Conservation (phyloP, 2,888 invertebrate species). For the Spialia ferax region DNA sequence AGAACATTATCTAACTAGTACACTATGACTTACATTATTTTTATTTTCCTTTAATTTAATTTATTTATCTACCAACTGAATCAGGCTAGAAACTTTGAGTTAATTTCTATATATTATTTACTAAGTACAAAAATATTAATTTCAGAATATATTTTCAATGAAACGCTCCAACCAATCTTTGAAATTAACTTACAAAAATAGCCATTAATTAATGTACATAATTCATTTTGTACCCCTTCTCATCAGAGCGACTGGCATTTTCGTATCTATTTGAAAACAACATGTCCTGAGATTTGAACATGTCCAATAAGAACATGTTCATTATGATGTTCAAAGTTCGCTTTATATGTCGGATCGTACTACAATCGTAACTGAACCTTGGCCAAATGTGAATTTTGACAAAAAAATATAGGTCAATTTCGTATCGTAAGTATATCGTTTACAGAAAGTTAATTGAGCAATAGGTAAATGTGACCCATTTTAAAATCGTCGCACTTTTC, state of each 20-base stretch:
- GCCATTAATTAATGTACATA: constrained; percentile 70
- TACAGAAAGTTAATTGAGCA: neutral
- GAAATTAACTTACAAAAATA: constrained; percentile 70
- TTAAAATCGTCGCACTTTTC: neutral
- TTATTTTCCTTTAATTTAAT: constrained; percentile 23
- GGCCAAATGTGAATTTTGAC: neutral
- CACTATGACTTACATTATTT: constrained; percentile 25
- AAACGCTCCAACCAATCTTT: constrained; percentile 54
- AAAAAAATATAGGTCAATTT: neutral
- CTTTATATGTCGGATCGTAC: constrained; percentile 23
- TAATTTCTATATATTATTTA: constrained; percentile 61
- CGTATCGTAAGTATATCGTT: neutral
- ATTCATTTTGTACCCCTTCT: constrained; percentile 76
- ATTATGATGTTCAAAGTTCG: constrained; percentile 21
- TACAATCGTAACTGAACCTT: constrained; percentile 12
- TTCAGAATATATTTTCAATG: constrained; percentile 73
- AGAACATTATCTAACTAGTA: constrained; percentile 40
- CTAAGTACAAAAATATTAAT: constrained; percentile 86
- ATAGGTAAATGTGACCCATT: neutral
- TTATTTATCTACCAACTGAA: constrained; percentile 32
- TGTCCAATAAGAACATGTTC: constrained; percentile 27
- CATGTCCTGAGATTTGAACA: neutral
- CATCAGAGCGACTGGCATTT: constrained; percentile 83
- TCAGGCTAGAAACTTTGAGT: constrained; percentile 51
- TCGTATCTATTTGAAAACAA: constrained; percentile 48